Evolutionary conservation across 2,888 invertebrate species (phyloP).

Genomic region (Drosophila atroscutellata): DNA sequence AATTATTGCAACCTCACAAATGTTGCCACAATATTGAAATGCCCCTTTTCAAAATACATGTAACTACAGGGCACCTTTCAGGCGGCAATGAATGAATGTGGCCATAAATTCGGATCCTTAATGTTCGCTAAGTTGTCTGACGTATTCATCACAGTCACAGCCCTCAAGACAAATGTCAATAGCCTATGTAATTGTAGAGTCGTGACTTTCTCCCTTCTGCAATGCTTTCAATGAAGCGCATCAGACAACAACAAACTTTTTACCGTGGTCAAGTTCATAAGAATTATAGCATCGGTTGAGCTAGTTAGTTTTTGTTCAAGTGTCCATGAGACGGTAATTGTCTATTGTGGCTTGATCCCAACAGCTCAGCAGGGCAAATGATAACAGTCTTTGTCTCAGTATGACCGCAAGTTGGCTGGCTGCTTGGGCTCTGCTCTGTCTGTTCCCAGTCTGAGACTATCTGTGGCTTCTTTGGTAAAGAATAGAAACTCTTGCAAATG

Average conservation of each 20-base stretch:
- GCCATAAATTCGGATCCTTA: slow-evolving; percentile 31
- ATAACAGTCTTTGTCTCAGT: slow-evolving; percentile 27
- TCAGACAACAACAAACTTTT: slow-evolving; percentile 13
- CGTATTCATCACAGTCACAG: slow-evolving; percentile 19
- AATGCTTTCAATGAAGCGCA: slow-evolving; percentile 20
- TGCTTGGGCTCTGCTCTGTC: neutral
- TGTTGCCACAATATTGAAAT: neutral
- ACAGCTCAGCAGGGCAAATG: slow-evolving; percentile 10
- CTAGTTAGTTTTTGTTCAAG: slow-evolving; percentile 59
- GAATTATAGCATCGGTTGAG: slow-evolving; percentile 44
- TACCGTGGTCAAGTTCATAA: slow-evolving; percentile 39
- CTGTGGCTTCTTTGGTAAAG: slow-evolving; percentile 23
- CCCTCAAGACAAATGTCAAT: slow-evolving; percentile 63
- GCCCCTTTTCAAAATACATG: neutral
- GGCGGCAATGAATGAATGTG: slow-evolving; percentile 6
- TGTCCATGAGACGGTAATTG: slow-evolving; percentile 59
- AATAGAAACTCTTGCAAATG: neutral
- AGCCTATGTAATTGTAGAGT: slow-evolving; percentile 45
- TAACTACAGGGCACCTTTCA: slow-evolving; percentile 2
- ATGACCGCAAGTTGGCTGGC: slow-evolving; percentile 8
- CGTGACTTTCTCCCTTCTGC: slow-evolving; percentile 4
- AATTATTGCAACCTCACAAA: rapidly evolving
- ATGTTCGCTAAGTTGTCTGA: slow-evolving; percentile 30
- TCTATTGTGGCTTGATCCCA: slow-evolving; percentile 42
- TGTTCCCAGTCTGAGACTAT: slow-evolving; percentile 12